A percentile compares a stretch with the other conserved stretches of the same genome.
Conservation (phyloP, 2,888 invertebrate genomes). For the Drosophila limbata region DNA sequence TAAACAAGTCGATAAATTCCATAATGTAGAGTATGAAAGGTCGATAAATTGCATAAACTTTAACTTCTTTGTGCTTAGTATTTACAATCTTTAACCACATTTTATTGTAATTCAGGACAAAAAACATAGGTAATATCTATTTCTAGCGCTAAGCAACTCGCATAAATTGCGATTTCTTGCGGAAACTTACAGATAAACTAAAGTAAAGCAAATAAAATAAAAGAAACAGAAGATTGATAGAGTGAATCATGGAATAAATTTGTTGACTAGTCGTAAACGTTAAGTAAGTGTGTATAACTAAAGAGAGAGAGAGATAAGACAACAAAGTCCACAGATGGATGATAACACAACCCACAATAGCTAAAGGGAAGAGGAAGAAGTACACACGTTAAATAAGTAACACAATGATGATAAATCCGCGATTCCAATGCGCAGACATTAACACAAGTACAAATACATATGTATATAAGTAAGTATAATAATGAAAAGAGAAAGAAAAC, state of each 20-base stretch:
- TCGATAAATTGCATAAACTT: not conserved
- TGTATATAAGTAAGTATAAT: not conserved
- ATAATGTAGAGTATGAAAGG: not conserved
- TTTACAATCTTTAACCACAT: not conserved
- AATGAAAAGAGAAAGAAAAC: constrained; percentile 9
- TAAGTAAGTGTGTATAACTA: constrained; percentile 4
- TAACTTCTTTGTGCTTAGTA: not conserved
- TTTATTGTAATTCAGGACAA: not conserved
- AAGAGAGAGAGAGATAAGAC: constrained; percentile 43
- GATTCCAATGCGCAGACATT: constrained; percentile 47
- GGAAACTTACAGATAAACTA: not conserved
- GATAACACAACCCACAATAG: constrained; percentile 29
- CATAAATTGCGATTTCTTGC: not conserved
- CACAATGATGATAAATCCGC: constrained; percentile 54
- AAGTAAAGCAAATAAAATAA: not conserved
- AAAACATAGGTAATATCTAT: not conserved
- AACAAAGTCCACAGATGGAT: constrained; percentile 32
- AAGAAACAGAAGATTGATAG: not conserved
- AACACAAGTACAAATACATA: constrained; percentile 36
- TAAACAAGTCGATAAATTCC: not conserved
- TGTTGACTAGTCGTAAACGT: constrained; percentile 13
- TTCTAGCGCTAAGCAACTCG: not conserved
- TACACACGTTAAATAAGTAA: constrained; percentile 14
- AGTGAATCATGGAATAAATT: constrained; percentile 14
- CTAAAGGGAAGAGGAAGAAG: constrained; percentile 6